phyloP scores from a whole-genome alignment of 2,113 vertebrate species.

The cattle (Bos taurus) region ARS-UCD2.0 NC_037345.1:32282001-32282500 shows the following conservation, averaged over 20 bases:
- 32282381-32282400: background rate
- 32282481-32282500: background rate
- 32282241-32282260: background rate
- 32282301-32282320: background rate
- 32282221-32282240: background rate
- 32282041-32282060: background rate
- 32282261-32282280: background rate
- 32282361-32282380: background rate
- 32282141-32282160: background rate
- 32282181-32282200: background rate
- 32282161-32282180: background rate
- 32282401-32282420: background rate
- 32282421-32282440: background rate
- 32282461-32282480: background rate
- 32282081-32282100: background rate
- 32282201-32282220: background rate
- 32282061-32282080: background rate
- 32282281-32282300: background rate
- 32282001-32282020: background rate
- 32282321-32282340: background rate
- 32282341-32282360: background rate
- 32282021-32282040: background rate
- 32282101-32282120: background rate
- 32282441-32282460: background rate
- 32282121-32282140: background rate